These are phyloP conservation scores for Bactericera cockerelli DNA, from an alignment of 1,140 invertebrate species.

Conservation along the genomic window DNA sequence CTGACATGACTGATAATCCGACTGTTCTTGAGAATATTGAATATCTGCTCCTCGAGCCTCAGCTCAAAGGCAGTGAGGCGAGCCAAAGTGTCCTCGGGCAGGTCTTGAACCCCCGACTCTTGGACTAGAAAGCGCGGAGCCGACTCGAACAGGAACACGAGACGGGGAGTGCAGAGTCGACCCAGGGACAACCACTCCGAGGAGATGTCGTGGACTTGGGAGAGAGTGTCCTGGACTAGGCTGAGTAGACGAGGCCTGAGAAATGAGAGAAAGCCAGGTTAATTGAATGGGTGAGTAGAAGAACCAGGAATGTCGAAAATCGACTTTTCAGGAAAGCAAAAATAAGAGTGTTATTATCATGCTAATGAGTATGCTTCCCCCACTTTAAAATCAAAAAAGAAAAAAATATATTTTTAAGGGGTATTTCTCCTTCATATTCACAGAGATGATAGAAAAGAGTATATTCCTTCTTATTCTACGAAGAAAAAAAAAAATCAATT, in stretches of 20 bases:
- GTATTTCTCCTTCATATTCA: too few relatives aligned
- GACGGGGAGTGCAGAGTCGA: not conserved
- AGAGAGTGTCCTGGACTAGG: not conserved
- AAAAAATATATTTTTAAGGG: too few relatives aligned
- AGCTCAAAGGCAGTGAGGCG: slow-evolving; percentile 46
- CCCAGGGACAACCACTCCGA: not conserved
- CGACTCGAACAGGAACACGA: not conserved
- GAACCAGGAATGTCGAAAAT: too few relatives aligned
- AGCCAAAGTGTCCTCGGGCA: not conserved
- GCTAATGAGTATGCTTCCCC: too few relatives aligned
- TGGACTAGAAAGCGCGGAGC: not conserved
- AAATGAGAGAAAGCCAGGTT: too few relatives aligned
- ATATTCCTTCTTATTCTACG: too few relatives aligned
- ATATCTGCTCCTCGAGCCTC: slow-evolving; percentile 73
- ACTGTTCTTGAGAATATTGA: slow-evolving; percentile 66
- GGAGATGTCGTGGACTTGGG: not conserved
- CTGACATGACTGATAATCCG: slow-evolving; percentile 71
- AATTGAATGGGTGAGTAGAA: not conserved
- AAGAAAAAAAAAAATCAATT: too few relatives aligned
- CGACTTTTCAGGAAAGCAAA: too few relatives aligned
- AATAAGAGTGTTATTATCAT: too few relatives aligned
- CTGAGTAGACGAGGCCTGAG: not conserved
- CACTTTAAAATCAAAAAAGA: too few relatives aligned
- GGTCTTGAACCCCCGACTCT: not conserved
- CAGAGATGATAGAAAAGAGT: too few relatives aligned